Evolutionary conservation across 1,140 invertebrate genomes (phyloP), one percentile per base, ranked within the genome.

Genomic region (Drosophila ercepeae): DNA sequence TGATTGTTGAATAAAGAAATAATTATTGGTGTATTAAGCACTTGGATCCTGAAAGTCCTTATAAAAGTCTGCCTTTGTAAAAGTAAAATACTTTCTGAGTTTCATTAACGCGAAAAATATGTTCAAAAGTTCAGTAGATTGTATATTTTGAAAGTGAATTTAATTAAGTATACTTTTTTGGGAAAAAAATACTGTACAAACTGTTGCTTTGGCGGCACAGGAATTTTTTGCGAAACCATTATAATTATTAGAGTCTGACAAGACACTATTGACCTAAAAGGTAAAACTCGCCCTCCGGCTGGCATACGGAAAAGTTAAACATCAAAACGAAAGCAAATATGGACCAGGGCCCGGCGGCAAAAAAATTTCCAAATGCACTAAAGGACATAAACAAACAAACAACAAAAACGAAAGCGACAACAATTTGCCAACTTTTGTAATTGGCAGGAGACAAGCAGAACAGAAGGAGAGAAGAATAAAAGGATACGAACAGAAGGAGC

Each of bases 401-500:
- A 60, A 45, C 58, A 60, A 48, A 59, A 75, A 75, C 39, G 52
- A 52, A 34, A 78, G 25, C 58, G 21, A 23, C 55, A 64, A 64
- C 60, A 61, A 64, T 64, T 64, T 64, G 42, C 29, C 55, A 78
- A 79, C 53, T 79, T 79, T 79, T 75, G 45, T 70, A 70, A 79
- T 78, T 79, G 76, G 63, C 51, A 18, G 50, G 61, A 16, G 25
- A 52, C 41, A 16, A 61, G 13, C 25, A 18, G 32, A 16, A 23
- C 44, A 48, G 14, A 25, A 9, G 16, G 9, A 52, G 27, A 34
- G 44, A 32, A 23, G 34, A 11, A n/a, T 9, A 13, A 13, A n/a
- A 36, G n/a, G 34, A 42, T 6, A 19, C 1, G 8, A 16, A 19
- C 6, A 13, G 36, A 19, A 42, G 27, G n/a, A 46, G 13, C 4